A percentile compares a stretch with the other conserved stretches of the same genome.
Evolutionary conservation across 2,888 invertebrate genomes (phyloP).

Genomic region (Drosophila parthenogenetica): DNA sequence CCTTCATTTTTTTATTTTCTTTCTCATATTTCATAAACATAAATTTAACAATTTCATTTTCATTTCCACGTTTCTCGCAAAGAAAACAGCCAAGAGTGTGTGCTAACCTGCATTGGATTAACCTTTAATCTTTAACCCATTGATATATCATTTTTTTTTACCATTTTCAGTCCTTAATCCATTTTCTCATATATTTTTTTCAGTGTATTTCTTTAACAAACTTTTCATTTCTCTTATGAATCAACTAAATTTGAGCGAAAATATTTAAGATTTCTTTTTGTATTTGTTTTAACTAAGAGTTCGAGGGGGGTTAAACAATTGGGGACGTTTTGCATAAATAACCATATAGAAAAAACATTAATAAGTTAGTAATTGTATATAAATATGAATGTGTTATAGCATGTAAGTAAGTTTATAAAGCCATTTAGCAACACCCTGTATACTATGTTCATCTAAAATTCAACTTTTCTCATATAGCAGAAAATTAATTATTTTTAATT

Average conservation of each 20-base stretch:
- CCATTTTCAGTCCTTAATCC: slow-evolving; percentile 75
- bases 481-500: slow-evolving; percentile 40
- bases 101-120: slow-evolving; percentile 41
- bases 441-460: slow-evolving; percentile 55
- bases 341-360: slow-evolving; percentile 39
- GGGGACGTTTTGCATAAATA: slow-evolving; percentile 51
- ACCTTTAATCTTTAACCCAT: slow-evolving; percentile 48
- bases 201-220: slow-evolving; percentile 45
- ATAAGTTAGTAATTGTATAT: slow-evolving; percentile 10
- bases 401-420: slow-evolving; percentile 53
- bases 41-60: slow-evolving; percentile 71
- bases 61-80: slow-evolving; percentile 16
- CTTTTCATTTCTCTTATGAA: slow-evolving; percentile 49
- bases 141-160: slow-evolving; percentile 78
- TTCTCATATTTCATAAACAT: slow-evolving; percentile 59
- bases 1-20: slow-evolving; percentile 18
- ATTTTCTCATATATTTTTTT: slow-evolving; percentile 36
- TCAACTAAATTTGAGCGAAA: slow-evolving; percentile 78
- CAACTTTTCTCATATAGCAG: slow-evolving; percentile 51
- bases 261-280: slow-evolving; percentile 18
- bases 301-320: slow-evolving; percentile 36
- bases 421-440: slow-evolving; percentile 77
- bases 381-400: slow-evolving; percentile 21
- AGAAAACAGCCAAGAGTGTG: slow-evolving; percentile 74
- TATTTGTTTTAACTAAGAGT: slow-evolving; percentile 59